Evolutionary conservation across 2,888 invertebrate genomes (phyloP).

Genomic region (Agonopterix heracliana): DNA sequence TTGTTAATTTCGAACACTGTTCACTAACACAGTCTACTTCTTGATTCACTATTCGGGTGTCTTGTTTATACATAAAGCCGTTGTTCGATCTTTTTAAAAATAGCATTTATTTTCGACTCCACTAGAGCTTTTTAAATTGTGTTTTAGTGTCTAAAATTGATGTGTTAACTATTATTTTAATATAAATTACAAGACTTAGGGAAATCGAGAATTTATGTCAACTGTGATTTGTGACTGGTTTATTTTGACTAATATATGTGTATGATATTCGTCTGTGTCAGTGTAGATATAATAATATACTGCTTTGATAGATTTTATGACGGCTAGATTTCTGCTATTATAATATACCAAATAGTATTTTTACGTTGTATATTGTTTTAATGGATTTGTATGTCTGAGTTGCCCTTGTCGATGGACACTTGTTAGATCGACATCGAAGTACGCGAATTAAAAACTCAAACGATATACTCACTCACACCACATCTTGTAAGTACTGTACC

Average conservation of each 20-base stretch:
- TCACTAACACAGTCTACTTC: too few species aligned
- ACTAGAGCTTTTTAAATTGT: slow-evolving; percentile 41
- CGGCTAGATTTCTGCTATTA: slow-evolving; percentile 71
- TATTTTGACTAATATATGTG: slow-evolving; percentile 69
- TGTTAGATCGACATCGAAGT: slow-evolving; percentile 13
- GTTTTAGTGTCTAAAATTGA: slow-evolving; percentile 50
- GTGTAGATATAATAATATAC: slow-evolving; percentile 54
- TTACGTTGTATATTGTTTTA: slow-evolving; percentile 72
- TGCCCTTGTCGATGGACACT: slow-evolving; percentile 25
- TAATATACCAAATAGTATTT: slow-evolving; percentile 75
- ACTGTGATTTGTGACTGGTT: slow-evolving; percentile 76
- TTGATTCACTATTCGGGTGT: too few species aligned
- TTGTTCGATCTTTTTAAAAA: background rate
- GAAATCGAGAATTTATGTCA: slow-evolving; percentile 74
- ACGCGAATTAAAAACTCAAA: slow-evolving; percentile 2
- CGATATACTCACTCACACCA: too few species aligned
- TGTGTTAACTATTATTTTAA: slow-evolving; percentile 60
- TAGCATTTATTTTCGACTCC: slow-evolving; percentile 47
- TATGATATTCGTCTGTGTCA: slow-evolving; percentile 62
- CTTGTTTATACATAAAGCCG: background rate
- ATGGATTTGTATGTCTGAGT: slow-evolving; percentile 50
- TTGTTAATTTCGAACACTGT: background rate
- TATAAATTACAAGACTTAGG: slow-evolving; percentile 63
- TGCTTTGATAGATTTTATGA: slow-evolving; percentile 70
- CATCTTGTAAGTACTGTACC: too few species aligned